Evolutionary conservation across 2,113 vertebrate genomes (phyloP).

Genomic region (Caracal caracal): DNA sequence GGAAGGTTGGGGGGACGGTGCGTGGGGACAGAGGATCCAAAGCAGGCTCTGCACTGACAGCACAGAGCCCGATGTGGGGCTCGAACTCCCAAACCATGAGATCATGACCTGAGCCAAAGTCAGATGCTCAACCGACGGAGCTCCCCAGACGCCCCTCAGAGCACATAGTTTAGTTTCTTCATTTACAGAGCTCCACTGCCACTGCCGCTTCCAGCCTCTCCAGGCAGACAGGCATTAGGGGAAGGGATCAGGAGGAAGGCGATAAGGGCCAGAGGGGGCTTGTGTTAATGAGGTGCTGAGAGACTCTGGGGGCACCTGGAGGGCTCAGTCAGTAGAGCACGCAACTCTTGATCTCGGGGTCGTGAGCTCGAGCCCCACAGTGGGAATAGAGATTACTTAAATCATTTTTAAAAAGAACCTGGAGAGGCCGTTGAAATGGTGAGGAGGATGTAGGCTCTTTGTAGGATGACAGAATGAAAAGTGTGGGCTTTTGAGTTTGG

Average conservation of each 20-base stretch:
- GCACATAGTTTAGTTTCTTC: not conserved
- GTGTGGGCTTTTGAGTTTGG: not conserved
- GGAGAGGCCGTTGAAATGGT: not conserved
- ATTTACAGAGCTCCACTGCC: not conserved
- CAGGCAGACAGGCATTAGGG: not conserved
- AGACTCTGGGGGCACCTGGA: not conserved
- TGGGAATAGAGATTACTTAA: not conserved
- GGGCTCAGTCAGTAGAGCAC: not conserved
- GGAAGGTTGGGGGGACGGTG: too few species aligned
- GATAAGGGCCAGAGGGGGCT: not conserved
- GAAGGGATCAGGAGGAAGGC: not conserved
- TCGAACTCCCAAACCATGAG: too few species aligned
- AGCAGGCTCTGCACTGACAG: too few species aligned
- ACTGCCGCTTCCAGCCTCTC: not conserved
- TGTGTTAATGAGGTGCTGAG: not conserved
- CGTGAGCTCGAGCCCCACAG: not conserved
- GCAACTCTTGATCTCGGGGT: not conserved
- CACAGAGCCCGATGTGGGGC: too few species aligned
- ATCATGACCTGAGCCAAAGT: too few species aligned
- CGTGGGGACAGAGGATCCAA: too few species aligned
- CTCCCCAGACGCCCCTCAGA: not conserved
- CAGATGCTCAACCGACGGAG: too few species aligned
- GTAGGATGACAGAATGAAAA: not conserved
- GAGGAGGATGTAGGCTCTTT: not conserved
- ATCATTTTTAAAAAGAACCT: not conserved